phyloP scores from a whole-genome alignment of 2,797 vertebrate genomes.

The Siniperca obscura region DNA sequence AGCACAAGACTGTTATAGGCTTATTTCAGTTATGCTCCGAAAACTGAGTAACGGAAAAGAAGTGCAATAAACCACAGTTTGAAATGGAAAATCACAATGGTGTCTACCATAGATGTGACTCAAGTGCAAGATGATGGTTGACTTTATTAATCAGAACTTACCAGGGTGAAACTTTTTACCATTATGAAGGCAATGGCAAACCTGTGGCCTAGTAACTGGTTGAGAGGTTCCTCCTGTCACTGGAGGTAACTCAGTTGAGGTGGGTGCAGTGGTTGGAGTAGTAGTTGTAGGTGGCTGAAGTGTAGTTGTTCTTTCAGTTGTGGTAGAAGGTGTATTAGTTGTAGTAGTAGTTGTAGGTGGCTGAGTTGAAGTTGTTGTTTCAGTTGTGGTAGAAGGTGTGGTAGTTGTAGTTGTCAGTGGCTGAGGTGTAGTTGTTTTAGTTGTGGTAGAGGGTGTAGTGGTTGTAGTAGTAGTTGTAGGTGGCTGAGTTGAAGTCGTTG shows the following conservation, averaged over 20 bases:
- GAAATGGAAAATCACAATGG: not conserved
- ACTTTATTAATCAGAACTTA: slow-evolving; percentile 27
- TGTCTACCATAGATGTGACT: not conserved
- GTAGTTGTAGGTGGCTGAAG: not conserved
- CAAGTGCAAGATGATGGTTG: not conserved
- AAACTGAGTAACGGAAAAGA: not conserved
- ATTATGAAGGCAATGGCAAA: slow-evolving; percentile 30
- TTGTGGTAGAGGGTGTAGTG: too few species aligned
- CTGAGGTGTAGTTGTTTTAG: too few species aligned
- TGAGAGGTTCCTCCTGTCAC: not conserved
- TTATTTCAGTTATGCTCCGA: not conserved
- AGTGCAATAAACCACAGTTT: too few species aligned
- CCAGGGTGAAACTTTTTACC: not conserved
- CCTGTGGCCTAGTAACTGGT: accelerated
- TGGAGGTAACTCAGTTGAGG: not conserved
- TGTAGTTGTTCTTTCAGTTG: not conserved
- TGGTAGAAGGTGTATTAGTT: not conserved
- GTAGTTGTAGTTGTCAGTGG: not conserved
- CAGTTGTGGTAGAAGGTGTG: not conserved
- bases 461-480: not conserved
- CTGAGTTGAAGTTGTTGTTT: not conserved
- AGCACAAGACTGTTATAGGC: not conserved
- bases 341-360: slow-evolving; percentile 1
- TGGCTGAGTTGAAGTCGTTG: not conserved
- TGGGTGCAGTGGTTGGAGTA: not conserved